These are phyloP conservation scores for Zaprionus inermis DNA, from an alignment of 1,140 invertebrate genomes.

Conservation along the genomic window DNA sequence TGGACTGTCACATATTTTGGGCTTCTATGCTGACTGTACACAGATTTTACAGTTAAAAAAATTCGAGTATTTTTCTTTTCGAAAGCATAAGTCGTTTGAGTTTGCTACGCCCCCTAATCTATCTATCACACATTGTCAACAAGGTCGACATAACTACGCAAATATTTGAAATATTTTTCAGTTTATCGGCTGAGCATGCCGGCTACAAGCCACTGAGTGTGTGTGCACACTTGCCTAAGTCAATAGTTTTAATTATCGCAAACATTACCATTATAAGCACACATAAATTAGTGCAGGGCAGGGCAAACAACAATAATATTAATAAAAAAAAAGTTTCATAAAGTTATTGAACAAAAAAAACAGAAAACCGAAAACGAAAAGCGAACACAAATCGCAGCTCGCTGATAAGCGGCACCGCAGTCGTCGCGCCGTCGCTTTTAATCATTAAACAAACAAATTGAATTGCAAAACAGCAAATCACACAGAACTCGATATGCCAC, in stretches of 20 bases:
- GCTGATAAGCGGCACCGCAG: slow-evolving; percentile 24
- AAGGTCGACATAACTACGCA: slow-evolving; percentile 38
- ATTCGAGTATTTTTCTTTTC: neutral
- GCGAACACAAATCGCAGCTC: slow-evolving; percentile 37
- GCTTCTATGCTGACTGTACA: neutral
- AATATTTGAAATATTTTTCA: slow-evolving; percentile 43
- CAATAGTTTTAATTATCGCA: slow-evolving; percentile 55
- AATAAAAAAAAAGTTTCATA: slow-evolving; percentile 13
- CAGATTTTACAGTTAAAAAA: neutral
- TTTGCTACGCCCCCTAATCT: slow-evolving; percentile 7
- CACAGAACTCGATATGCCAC: slow-evolving; percentile 30
- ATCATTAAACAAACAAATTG: slow-evolving; percentile 62
- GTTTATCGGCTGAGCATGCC: slow-evolving; percentile 24
- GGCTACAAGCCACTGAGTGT: neutral
- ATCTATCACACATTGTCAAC: neutral
- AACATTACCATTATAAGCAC: slow-evolving; percentile 2
- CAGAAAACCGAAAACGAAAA: slow-evolving; percentile 12
- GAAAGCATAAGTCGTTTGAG: slow-evolving; percentile 1
- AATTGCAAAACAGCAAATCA: slow-evolving; percentile 64
- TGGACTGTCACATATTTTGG: too few relatives aligned
- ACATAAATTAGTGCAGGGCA: slow-evolving; percentile 11
- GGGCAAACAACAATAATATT: neutral
- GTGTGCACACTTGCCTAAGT: slow-evolving; percentile 62
- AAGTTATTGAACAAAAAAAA: slow-evolving; percentile 4
- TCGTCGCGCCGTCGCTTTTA: neutral